phyloP scores from a whole-genome alignment of 2,888 invertebrate genomes.

The Aporophyla lueneburgensis region DNA sequence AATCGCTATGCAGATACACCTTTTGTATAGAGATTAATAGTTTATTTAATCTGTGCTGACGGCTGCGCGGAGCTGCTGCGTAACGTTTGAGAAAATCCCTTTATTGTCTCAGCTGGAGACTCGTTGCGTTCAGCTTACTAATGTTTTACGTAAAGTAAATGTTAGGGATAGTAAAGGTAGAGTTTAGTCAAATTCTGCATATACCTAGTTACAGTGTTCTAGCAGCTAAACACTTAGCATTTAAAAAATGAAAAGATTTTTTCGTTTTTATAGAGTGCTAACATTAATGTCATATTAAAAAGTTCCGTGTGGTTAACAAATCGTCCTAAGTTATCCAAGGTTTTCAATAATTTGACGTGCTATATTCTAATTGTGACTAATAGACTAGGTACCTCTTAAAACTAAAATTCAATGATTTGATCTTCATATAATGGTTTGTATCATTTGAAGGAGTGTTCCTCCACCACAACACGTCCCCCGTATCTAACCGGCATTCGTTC shows the following conservation, averaged over 20 bases:
- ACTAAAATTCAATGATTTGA: not conserved
- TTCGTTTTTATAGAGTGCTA: not conserved
- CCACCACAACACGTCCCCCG: conserved; percentile 42
- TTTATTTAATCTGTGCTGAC: conserved; percentile 67
- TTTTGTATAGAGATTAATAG: conserved; percentile 68
- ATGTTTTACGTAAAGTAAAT: conserved; percentile 30
- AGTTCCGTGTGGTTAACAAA: not conserved
- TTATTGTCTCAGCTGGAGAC: conserved; percentile 57
- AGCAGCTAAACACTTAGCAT: not conserved
- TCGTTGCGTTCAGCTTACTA: conserved; percentile 38
- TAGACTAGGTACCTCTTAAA: not conserved
- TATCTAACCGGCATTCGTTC: conserved; percentile 66
- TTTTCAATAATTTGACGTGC: not conserved
- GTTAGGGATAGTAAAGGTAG: not conserved
- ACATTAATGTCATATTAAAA: not conserved
- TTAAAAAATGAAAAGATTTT: not conserved
- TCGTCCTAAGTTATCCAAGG: not conserved
- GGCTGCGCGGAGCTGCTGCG: conserved; percentile 35
- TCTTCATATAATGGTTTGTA: no score
- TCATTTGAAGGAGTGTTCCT: conserved; percentile 25
- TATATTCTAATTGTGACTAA: not conserved
- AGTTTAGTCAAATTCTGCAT: not conserved
- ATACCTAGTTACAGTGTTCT: not conserved
- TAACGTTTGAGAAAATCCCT: conserved; percentile 56
- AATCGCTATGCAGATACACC: conserved; percentile 67